Percentiles rank a stretch among this genome's conserved stretches.
Evolutionary conservation across 2,888 invertebrate genomes (phyloP).

Genomic region (Agrochola litura): DNA sequence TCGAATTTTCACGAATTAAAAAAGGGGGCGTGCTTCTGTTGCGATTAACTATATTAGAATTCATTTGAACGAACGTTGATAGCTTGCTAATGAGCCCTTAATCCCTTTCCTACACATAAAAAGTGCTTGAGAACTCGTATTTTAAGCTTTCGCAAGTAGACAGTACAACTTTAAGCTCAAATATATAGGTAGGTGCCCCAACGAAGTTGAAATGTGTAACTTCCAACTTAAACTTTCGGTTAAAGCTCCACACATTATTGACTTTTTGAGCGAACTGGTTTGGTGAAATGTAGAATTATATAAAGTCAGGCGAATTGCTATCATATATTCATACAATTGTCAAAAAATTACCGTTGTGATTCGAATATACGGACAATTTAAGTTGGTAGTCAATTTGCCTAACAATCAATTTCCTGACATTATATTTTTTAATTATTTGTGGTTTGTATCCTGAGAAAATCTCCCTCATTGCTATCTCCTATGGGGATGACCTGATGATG

Average conservation of each 20-base stretch:
- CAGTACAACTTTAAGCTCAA: constrained; percentile 42
- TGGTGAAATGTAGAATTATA: background rate
- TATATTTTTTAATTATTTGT: constrained; percentile 1
- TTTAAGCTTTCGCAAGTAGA: constrained; percentile 32
- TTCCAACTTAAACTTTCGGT: constrained; percentile 41
- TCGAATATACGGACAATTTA: background rate
- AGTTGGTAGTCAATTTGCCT: background rate
- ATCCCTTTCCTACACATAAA: constrained; percentile 69
- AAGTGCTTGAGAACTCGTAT: constrained; percentile 27
- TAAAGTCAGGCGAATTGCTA: background rate
- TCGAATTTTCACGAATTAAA: constrained; percentile 77
- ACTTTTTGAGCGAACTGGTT: constrained; percentile 37
- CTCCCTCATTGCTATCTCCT: background rate
- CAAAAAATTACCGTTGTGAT: background rate
- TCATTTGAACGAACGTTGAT: constrained; percentile 79
- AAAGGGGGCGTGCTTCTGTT: constrained; percentile 73
- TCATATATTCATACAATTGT: too few relatives aligned
- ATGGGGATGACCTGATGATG: background rate
- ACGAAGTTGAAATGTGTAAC: constrained; percentile 49
- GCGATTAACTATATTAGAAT: constrained; percentile 87
- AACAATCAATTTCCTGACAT: too few relatives aligned
- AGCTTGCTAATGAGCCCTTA: constrained; percentile 82
- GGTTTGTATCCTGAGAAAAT: background rate
- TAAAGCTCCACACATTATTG: constrained; percentile 41
- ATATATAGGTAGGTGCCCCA: constrained; percentile 45